Evolutionary conservation across 1,140 invertebrate species (phyloP), one percentile per base, ranked within the genome.

Genomic region (Drusus annulatus): DNA sequence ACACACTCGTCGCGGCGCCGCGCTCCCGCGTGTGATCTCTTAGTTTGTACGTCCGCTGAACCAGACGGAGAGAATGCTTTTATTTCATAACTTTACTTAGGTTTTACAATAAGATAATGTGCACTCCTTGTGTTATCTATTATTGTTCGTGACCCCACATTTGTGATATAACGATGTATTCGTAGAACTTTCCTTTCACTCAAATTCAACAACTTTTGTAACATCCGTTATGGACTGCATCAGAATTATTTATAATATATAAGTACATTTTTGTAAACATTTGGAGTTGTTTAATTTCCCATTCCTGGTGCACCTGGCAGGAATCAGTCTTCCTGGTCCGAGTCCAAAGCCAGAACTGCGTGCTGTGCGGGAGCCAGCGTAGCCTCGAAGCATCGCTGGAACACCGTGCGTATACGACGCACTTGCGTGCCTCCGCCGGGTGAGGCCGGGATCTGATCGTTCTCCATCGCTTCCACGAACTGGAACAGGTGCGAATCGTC

Each of bases 331-430:
- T 91, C 91, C 84, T 88, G 91, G 82, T 93, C 93, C 1, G 93
- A 93, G 84, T 93, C 92, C 65, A 92, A 90, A 16, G 91, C 93
- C 81, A 93, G 88, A 15, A 93, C 85, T 16, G 84, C 81, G 71
- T 90, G 80, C 73, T 80, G 85, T 79, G 84, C 19, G 0, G 90
- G 91, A 84, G 94, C 89, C 83, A 93, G 92, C 21, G 93, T 93
- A n/a, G 87, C 89, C 85, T 94, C 91, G 86, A 94, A 94, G 84
- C 93, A 94, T 45, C 92, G 91, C 71, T 91, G 86, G 84, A 93
- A 92, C 79, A 93, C 90, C 79, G 88, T 85, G 83, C 87, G 88
- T 1, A 89, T 85, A 88, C 89, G 87, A 81, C 88, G 63, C 82
- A 87, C 88, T 71, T 80, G 87, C 76, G 84, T 80, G 16, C 83